phyloP scores from a whole-genome alignment of 2,888 invertebrate genomes.

The Dryobota labecula region DNA sequence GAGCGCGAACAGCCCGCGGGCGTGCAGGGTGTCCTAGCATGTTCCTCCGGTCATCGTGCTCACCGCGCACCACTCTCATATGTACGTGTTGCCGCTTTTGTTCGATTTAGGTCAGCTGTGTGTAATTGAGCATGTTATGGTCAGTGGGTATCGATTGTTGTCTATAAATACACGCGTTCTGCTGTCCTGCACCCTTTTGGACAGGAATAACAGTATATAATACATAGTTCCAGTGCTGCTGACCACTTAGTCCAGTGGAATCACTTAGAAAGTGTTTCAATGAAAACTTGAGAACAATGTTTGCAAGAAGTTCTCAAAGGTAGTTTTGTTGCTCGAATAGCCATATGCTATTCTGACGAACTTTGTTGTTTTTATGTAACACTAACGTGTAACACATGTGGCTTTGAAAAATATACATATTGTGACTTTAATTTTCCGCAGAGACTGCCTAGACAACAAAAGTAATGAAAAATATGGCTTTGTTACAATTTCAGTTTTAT shows the following conservation, averaged over 20 bases:
- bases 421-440: neutral
- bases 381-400: too few relatives aligned
- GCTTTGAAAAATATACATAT: neutral
- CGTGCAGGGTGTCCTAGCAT: slow-evolving; percentile 43
- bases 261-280: neutral
- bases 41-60: slow-evolving; percentile 25
- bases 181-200: slow-evolving; percentile 79
- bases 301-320: neutral
- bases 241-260: neutral
- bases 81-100: slow-evolving; percentile 42
- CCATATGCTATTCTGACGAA: too few relatives aligned
- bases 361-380: too few relatives aligned
- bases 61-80: slow-evolving; percentile 22
- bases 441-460: neutral
- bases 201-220: slow-evolving; percentile 2
- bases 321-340: too few relatives aligned
- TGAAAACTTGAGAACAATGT: slow-evolving; percentile 2
- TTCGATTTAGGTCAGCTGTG: slow-evolving; percentile 50
- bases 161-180: slow-evolving; percentile 76
- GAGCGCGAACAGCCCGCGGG: slow-evolving; percentile 34
- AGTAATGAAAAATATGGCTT: too few relatives aligned
- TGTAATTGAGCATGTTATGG: slow-evolving; percentile 53
- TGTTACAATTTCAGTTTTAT: neutral
- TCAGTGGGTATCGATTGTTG: slow-evolving; percentile 66
- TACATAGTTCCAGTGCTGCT: neutral